Evolutionary conservation across 2,113 vertebrate genomes (phyloP).

Genomic region (Colossoma macropomum): DNA sequence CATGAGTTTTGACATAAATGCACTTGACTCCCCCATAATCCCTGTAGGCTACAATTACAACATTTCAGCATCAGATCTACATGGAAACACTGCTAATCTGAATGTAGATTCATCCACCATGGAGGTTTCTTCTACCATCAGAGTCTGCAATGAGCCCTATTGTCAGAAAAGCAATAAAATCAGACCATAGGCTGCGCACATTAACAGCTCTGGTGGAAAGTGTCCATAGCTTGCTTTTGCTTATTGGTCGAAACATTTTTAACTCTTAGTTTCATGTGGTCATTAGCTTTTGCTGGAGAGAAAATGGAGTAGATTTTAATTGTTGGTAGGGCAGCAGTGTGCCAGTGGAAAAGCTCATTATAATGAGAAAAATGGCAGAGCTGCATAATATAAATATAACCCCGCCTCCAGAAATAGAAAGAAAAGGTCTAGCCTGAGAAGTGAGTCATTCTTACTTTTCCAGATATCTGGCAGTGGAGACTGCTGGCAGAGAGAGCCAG

Average conservation of each 20-base stretch:
- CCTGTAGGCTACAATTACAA: constrained; percentile 1
- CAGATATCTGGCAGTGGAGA: constrained; percentile 75
- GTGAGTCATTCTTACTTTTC: constrained; percentile 81
- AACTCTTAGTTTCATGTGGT: constrained; percentile 13
- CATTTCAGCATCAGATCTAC: not conserved
- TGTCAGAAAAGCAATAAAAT: constrained; percentile 54
- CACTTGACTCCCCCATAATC: not conserved
- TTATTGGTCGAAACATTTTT: constrained; percentile 31
- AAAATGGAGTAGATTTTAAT: constrained; percentile 38
- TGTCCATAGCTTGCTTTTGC: constrained; percentile 19
- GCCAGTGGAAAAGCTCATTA: constrained; percentile 56
- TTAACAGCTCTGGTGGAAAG: constrained; percentile 33
- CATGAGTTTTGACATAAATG: not conserved
- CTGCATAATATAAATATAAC: constrained; percentile 58
- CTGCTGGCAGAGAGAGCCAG: constrained; percentile 67
- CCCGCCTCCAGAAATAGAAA: not conserved
- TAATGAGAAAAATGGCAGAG: constrained; percentile 58
- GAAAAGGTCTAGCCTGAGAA: constrained; percentile 69
- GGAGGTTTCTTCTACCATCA: constrained; percentile 35
- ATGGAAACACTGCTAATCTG: not conserved
- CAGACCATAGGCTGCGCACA: constrained; percentile 24
- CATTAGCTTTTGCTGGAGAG: constrained; percentile 35
- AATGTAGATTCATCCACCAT: not conserved
- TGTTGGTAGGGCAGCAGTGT: constrained; percentile 39
- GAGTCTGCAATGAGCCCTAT: constrained; percentile 20